Evolutionary conservation across 92 coral and sea anemone species (phyloP), one percentile per base, ranked within the genome.

Genomic region (Ricordea florida): DNA sequence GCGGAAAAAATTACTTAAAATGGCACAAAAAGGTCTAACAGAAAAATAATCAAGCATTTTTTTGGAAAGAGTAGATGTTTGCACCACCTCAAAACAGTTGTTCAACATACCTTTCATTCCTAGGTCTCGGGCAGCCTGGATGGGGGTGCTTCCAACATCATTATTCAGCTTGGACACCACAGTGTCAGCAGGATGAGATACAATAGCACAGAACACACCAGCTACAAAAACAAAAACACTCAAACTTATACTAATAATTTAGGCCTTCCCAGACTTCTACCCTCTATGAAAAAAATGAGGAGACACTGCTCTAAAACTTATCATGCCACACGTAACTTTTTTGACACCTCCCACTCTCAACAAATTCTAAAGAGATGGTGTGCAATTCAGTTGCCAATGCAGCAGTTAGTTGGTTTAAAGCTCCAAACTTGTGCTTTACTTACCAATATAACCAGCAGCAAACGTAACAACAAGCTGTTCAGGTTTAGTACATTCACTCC

Each of bases 131-230:
- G 98, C 98, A 43, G 97, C 98, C 71, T 94, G 97, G 51, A 94
- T 60, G 2, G 98, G 89, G 1, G 98, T 88, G 59, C 98, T 92
- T 20, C 98, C 98, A 8, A 90, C 97, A 47, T 88, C 96, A 64
- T 94, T 94, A 79, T 94, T 94, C 20, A 94, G 91, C 65, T 94
- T 94, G 29, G 98, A 94, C 46, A 94, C 98, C 43, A 94, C 98
- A 1, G 98, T 94, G 82, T 94, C 98, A 15, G 98, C 98, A 22
- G 98, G 98, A 45, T 94, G 98, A 45, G 98, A 94, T 1, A 94
- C 98, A 10, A 94, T 42, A 6, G 98, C 98, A 69, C 98, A 94
- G 89, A 94, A 94, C 10, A 94, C 96, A 41, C 98, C 98, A 83
- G 98, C 98, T 93, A 62, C 8, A 20, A 21, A 51, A 43, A 36